phyloP scores from a whole-genome alignment of 2,888 invertebrate species.

The Trypoxylon attenuatum region DNA sequence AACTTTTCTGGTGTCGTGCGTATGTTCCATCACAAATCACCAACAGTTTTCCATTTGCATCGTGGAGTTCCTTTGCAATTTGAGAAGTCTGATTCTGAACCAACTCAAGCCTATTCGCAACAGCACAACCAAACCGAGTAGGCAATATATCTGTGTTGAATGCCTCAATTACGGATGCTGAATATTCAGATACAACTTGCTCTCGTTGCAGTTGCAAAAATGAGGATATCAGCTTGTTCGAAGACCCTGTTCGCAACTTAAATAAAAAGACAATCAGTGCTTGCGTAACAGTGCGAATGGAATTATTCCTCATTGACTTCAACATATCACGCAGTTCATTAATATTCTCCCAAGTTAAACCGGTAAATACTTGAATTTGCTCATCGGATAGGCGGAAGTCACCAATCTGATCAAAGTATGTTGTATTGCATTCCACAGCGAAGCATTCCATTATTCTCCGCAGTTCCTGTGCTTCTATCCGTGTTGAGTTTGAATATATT shows the following conservation, averaged over 20 bases:
- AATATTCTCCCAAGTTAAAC: too few relatives aligned
- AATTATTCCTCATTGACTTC: conserved; percentile 14
- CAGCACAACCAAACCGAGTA: background rate
- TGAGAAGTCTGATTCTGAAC: conserved; percentile 24
- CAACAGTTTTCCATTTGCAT: conserved; percentile 4
- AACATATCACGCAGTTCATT: too few relatives aligned
- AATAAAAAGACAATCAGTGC: conserved; percentile 32
- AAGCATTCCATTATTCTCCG: conserved; percentile 20
- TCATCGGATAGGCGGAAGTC: conserved; percentile 22
- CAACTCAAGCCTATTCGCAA: conserved; percentile 13
- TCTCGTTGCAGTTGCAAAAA: too few relatives aligned
- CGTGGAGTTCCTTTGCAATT: conserved; percentile 6
- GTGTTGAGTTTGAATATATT: background rate
- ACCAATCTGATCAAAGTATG: conserved; percentile 19
- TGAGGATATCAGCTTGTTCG: too few relatives aligned
- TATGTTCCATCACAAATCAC: too few relatives aligned
- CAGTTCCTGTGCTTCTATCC: conserved; percentile 13
- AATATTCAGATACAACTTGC: conserved; percentile 17
- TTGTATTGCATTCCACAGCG: conserved; percentile 24
- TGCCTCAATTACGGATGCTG: conserved; percentile 13
- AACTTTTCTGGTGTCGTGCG: conserved; percentile 31
- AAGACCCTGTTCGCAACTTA: too few relatives aligned
- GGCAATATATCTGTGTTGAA: conserved; percentile 12
- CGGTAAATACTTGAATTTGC: conserved; percentile 24
- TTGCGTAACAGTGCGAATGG: conserved; percentile 20